Percentiles rank a stretch among this genome's conserved stretches.
These are phyloP conservation scores for Oryzaephilus surinamensis DNA, from an alignment of 1,140 invertebrate genomes.

Conservation along the genomic window DNA sequence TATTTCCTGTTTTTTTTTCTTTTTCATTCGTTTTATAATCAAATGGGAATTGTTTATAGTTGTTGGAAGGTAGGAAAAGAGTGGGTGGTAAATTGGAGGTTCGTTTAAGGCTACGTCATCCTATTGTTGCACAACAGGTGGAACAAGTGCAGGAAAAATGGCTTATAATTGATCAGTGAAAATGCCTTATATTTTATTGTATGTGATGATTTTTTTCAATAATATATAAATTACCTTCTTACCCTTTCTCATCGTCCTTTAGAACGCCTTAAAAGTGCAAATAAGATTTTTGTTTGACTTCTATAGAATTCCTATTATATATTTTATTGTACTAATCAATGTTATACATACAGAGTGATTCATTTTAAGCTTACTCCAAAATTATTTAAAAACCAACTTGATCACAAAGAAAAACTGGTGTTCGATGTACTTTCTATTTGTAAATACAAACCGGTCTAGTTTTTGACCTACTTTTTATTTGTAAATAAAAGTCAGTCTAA, in stretches of 20 bases:
- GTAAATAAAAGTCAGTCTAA: too few relatives aligned
- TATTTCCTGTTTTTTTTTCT: neutral
- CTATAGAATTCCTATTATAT: too few relatives aligned
- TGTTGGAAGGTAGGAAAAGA: slow-evolving; percentile 81
- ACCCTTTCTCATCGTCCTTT: neutral
- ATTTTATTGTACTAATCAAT: too few relatives aligned
- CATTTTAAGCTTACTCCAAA: too few relatives aligned
- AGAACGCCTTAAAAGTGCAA: neutral
- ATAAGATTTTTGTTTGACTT: neutral
- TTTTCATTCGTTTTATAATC: slow-evolving; percentile 1
- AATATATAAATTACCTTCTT: neutral
- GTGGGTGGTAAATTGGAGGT: slow-evolving; percentile 87
- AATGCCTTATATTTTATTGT: neutral
- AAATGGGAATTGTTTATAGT: slow-evolving; percentile 30
- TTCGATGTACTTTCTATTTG: too few relatives aligned
- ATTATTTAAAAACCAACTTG: too few relatives aligned
- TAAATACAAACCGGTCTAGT: too few relatives aligned
- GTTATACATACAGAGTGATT: too few relatives aligned
- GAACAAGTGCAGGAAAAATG: slow-evolving; percentile 87
- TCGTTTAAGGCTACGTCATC: slow-evolving; percentile 82
- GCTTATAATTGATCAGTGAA: slow-evolving; percentile 63
- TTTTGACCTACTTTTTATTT: too few relatives aligned
- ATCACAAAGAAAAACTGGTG: too few relatives aligned
- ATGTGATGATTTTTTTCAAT: neutral
- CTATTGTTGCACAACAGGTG: slow-evolving; percentile 80